Evolutionary conservation across 2,888 invertebrate species (phyloP).

Genomic region (Invenusta paracnida): DNA sequence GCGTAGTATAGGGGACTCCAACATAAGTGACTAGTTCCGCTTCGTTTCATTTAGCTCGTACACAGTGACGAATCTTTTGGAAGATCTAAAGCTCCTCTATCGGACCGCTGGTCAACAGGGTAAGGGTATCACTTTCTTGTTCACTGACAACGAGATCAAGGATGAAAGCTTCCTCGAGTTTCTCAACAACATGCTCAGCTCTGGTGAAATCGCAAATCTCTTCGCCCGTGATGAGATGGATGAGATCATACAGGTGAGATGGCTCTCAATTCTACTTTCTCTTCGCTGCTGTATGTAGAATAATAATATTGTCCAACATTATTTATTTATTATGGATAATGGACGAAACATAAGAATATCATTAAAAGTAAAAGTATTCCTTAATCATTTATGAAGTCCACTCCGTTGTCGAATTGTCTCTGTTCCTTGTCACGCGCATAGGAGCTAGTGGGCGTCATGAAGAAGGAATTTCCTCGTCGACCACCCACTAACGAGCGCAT

Average conservation of each 20-base stretch:
- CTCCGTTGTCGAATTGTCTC: too few species aligned
- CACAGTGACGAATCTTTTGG: conserved; percentile 84
- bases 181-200: conserved; percentile 86
- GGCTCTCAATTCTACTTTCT: too few species aligned
- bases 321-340: too few species aligned
- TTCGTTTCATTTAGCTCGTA: conserved; percentile 70
- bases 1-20: too few species aligned
- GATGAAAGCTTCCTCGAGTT: conserved; percentile 96
- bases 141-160: conserved; percentile 91
- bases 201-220: conserved; percentile 70
- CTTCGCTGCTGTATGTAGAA: too few species aligned
- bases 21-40: too few species aligned
- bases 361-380: too few species aligned
- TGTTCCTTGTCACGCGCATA: too few species aligned
- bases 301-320: too few species aligned
- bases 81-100: conserved; percentile 85
- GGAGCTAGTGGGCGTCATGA: conserved; percentile 84
- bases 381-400: too few species aligned
- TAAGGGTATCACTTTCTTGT: conserved; percentile 93
- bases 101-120: conserved; percentile 88
- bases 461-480: conserved; percentile 82
- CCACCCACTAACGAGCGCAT: conserved; percentile 78
- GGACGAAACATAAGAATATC: too few species aligned
- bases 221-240: conserved; percentile 90
- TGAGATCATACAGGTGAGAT: conserved; percentile 89